These are phyloP conservation scores for Parazoanthus darwini DNA, from an alignment of 92 coral and sea anemone genomes.

Conservation along the genomic window DNA sequence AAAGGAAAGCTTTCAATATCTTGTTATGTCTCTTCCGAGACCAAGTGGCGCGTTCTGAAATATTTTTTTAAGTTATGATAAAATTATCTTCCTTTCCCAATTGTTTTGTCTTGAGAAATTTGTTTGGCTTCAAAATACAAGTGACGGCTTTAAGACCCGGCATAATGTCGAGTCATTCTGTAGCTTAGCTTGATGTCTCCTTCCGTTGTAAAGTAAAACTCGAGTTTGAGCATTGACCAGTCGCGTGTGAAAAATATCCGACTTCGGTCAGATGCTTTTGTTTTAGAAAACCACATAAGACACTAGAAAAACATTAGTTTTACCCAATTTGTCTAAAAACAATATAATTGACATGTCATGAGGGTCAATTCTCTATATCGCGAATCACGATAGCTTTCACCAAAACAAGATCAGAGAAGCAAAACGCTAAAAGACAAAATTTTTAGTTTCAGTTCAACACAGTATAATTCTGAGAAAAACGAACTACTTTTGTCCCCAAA, in stretches of 20 bases:
- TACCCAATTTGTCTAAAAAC: constrained; percentile 18
- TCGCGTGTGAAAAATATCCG: constrained; percentile 13
- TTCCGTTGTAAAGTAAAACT: not conserved
- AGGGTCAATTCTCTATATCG: not conserved
- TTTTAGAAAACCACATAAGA: constrained; percentile 4
- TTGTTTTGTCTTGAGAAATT: not conserved
- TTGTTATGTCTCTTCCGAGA: not conserved
- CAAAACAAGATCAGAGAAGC: not conserved
- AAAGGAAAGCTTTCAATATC: not conserved
- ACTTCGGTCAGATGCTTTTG: not conserved
- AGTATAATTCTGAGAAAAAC: not conserved
- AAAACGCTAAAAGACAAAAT: not conserved
- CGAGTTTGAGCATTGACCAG: not conserved
- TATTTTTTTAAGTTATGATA: not conserved
- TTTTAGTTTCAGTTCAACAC: not conserved
- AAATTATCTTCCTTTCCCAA: not conserved
- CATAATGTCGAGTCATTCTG: not conserved
- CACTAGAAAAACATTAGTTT: not conserved
- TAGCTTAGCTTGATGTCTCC: too few relatives aligned
- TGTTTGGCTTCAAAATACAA: not conserved
- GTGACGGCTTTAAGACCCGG: not conserved
- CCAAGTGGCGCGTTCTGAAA: not conserved
- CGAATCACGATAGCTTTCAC: not conserved
- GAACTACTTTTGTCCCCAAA: not conserved
- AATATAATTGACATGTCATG: constrained; percentile 11